Evolutionary conservation across 2,888 invertebrate genomes (phyloP).

Genomic region (Dryadula phaetusa): DNA sequence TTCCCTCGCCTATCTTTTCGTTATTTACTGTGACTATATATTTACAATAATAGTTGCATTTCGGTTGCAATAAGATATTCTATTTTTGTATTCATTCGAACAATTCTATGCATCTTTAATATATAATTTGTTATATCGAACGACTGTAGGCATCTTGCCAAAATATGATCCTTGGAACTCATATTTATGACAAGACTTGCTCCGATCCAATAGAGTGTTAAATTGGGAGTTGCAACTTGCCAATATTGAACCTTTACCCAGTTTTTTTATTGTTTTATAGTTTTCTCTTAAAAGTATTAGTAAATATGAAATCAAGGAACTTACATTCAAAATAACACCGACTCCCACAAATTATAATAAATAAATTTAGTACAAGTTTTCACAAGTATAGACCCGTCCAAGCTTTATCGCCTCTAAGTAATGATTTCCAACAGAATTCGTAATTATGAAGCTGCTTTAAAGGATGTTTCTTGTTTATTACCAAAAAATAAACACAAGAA

Average conservation of each 20-base stretch:
- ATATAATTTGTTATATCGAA: conserved; percentile 5
- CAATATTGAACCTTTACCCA: neutral
- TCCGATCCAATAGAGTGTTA: conserved; percentile 14
- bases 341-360: no score
- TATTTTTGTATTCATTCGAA: neutral
- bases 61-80: neutral
- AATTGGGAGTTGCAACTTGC: conserved; percentile 7
- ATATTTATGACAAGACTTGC: conserved; percentile 14
- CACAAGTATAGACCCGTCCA: no score
- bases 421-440: no score
- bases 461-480: no score
- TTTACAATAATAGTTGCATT: no score
- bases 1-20: no score
- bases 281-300: neutral
- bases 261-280: neutral
- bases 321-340: no score
- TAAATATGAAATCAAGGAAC: neutral
- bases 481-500: no score
- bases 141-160: conserved; percentile 14
- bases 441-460: no score
- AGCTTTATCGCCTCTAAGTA: no score
- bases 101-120: conserved; percentile 11
- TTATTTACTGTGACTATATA: no score
- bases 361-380: no score
- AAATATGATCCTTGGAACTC: conserved; percentile 8